A percentile compares a stretch with the other conserved stretches of the same genome.
phyloP scores from a whole-genome alignment of 2,113 vertebrate species.

The Monopterus albus region DNA sequence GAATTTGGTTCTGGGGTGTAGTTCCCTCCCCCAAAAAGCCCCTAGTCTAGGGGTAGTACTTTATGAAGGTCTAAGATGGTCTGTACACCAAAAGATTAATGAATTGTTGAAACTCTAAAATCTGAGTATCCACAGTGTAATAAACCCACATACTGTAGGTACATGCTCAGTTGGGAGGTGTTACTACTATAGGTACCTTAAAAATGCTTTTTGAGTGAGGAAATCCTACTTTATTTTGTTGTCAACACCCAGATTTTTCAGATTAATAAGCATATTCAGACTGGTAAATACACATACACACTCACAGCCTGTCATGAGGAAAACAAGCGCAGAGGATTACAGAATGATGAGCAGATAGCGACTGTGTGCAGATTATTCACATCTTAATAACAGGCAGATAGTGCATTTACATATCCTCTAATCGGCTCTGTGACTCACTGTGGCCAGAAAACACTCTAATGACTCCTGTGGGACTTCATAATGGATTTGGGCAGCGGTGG shows the following conservation, averaged over 20 bases:
- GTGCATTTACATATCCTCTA: conserved; percentile 46
- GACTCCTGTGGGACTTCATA: conserved; percentile 38
- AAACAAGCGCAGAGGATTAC: conserved; percentile 9
- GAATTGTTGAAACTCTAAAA: too few relatives aligned
- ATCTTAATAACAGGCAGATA: conserved; percentile 27
- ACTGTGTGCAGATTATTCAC: conserved; percentile 8
- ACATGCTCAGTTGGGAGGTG: too few relatives aligned
- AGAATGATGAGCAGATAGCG: conserved; percentile 19
- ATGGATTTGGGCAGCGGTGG: conserved; percentile 36
- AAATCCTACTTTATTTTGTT: neutral
- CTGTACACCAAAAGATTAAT: too few relatives aligned
- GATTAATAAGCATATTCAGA: conserved; percentile 20
- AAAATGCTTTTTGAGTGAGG: neutral
- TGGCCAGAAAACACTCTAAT: conserved; percentile 39
- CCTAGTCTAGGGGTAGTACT: too few relatives aligned
- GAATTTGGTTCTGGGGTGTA: too few relatives aligned
- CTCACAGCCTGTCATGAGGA: neutral
- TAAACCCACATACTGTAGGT: too few relatives aligned
- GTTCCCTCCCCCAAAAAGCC: too few relatives aligned
- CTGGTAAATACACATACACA: neutral
- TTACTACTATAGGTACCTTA: too few relatives aligned
- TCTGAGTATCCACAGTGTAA: neutral
- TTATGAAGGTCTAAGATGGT: too few relatives aligned
- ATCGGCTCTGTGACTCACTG: conserved; percentile 30
- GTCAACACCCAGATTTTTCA: neutral